A percentile compares a stretch with the other conserved stretches of the same genome.
These are phyloP conservation scores for Amorpha juglandis DNA, from an alignment of 2,888 invertebrate species.

Conservation along the genomic window DNA sequence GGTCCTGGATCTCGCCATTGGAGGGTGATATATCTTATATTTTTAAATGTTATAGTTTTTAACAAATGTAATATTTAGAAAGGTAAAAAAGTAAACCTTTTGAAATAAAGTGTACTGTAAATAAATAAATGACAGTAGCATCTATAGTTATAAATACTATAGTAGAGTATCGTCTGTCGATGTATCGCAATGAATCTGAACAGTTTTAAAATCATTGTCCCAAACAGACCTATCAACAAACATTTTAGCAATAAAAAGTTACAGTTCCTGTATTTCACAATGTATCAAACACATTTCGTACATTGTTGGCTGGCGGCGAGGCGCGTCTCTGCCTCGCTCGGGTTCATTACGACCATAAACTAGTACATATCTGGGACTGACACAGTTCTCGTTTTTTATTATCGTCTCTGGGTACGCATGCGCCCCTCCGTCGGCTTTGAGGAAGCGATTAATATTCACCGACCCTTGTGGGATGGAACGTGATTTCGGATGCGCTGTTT, in stretches of 20 bases:
- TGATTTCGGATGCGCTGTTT: conserved; percentile 40
- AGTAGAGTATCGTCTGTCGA: too few species aligned
- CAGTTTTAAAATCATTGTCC: neutral
- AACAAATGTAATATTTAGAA: too few species aligned
- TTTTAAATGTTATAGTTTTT: too few species aligned
- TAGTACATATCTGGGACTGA: conserved; percentile 18
- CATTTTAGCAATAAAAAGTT: conserved; percentile 1
- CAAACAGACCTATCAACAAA: neutral
- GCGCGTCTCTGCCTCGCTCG: neutral
- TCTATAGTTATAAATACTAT: too few species aligned
- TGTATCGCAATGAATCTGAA: too few species aligned
- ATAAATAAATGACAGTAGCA: too few species aligned
- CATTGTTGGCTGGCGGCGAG: conserved; percentile 11
- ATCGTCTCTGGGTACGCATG: conserved; percentile 27
- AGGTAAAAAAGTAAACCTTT: too few species aligned
- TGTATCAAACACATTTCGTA: conserved; percentile 9
- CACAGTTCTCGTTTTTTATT: conserved; percentile 27
- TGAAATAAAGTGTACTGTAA: too few species aligned
- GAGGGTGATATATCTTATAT: too few species aligned
- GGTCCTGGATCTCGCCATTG: too few species aligned
- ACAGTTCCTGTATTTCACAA: neutral
- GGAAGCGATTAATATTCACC: conserved; percentile 57
- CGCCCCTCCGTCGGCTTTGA: conserved; percentile 16
- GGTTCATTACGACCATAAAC: conserved; percentile 23
- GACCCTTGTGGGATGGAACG: conserved; percentile 59